phyloP scores from a whole-genome alignment of 1,140 invertebrate genomes.

The Sitobion miscanthi region DNA sequence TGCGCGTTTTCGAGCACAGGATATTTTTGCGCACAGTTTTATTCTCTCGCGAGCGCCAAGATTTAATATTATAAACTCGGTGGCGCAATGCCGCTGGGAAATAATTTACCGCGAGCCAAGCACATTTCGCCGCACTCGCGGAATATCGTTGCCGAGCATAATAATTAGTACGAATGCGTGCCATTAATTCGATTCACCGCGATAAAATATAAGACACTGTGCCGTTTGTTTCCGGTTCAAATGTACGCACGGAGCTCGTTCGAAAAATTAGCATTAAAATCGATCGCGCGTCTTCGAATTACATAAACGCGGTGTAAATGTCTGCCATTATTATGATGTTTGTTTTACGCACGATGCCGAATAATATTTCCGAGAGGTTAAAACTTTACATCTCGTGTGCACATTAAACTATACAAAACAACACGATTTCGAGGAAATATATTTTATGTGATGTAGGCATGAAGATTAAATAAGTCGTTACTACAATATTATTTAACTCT shows the following conservation, averaged over 20 bases:
- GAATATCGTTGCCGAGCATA: background rate
- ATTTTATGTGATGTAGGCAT: background rate
- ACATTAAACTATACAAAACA: background rate
- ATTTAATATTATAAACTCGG: background rate
- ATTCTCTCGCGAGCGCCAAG: background rate
- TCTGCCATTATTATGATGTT: background rate
- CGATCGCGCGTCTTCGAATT: background rate
- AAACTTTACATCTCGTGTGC: background rate
- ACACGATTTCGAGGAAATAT: background rate
- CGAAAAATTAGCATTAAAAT: slow-evolving; percentile 17
- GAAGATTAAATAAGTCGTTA: background rate
- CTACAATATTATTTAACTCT: background rate
- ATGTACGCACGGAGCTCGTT: background rate
- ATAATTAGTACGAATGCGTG: background rate
- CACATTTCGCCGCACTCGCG: background rate
- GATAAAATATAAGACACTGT: background rate
- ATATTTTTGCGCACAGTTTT: background rate
- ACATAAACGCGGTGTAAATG: background rate
- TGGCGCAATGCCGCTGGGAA: background rate
- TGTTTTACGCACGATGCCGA: background rate
- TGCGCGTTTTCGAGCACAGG: background rate
- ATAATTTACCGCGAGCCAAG: background rate
- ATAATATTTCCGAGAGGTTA: background rate
- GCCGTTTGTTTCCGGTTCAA: background rate
- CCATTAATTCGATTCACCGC: background rate